A percentile compares a stretch with the other conserved stretches of the same genome.
phyloP scores from a whole-genome alignment of 2,888 invertebrate genomes.

The Drosophila colorata region DNA sequence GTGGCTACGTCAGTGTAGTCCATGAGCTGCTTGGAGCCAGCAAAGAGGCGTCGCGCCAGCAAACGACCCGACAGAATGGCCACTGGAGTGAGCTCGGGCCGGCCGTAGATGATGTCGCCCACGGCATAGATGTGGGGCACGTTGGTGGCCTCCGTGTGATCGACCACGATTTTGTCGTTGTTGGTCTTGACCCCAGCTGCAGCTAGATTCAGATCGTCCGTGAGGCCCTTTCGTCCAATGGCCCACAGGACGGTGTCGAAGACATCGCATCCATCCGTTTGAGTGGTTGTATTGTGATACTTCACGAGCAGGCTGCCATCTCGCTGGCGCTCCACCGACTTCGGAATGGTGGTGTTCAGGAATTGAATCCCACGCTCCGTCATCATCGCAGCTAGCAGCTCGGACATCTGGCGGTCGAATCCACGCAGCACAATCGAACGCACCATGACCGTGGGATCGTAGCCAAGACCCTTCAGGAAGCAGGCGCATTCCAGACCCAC shows the following conservation, averaged over 20 bases:
- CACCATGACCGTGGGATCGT: conserved; percentile 93
- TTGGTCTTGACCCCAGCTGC: conserved; percentile 90
- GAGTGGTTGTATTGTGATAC: conserved; percentile 86
- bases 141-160: conserved; percentile 92
- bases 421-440: conserved; percentile 94
- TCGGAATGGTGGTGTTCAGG: conserved; percentile 89
- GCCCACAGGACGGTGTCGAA: conserved; percentile 95
- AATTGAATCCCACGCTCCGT: conserved; percentile 91
- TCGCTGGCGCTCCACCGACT: conserved; percentile 89
- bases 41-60: conserved; percentile 91
- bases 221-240: conserved; percentile 91
- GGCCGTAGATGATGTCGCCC: conserved; percentile 94
- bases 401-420: conserved; percentile 96
- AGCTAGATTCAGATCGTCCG: conserved; percentile 89
- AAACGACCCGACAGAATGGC: conserved; percentile 95
- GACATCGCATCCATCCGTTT: conserved; percentile 86
- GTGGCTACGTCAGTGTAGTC: conserved; percentile 95
- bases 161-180: conserved; percentile 90
- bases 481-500: conserved; percentile 97
- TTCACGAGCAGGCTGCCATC: conserved; percentile 89
- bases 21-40: conserved; percentile 87
- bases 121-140: conserved; percentile 95
- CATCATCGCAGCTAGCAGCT: conserved; percentile 91
- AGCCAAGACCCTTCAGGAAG: conserved; percentile 94
- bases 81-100: conserved; percentile 97